A percentile compares a stretch with the other conserved stretches of the same genome.
Conservation (phyloP, 2,888 invertebrate species). For the Sesia bembeciformis region DNA sequence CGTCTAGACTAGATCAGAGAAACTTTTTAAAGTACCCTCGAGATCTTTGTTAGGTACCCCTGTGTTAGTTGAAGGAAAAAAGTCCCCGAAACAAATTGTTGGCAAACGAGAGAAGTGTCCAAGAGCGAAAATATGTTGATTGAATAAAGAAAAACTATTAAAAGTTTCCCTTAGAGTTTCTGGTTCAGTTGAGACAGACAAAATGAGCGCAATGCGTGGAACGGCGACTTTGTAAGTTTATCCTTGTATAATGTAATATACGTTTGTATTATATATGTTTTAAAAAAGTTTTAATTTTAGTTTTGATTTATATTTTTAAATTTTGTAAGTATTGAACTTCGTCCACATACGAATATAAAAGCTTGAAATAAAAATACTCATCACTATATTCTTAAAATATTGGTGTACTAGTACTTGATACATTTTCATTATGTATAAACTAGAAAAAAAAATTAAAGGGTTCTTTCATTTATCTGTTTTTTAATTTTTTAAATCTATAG, state of each 20-base stretch:
- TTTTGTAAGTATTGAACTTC: too few relatives aligned
- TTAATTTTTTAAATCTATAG: too few relatives aligned
- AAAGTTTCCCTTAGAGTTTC: slow-evolving; percentile 58
- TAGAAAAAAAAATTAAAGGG: too few relatives aligned
- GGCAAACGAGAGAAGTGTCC: slow-evolving; percentile 67
- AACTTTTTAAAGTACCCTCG: slow-evolving; percentile 50
- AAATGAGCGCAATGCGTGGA: slow-evolving; percentile 43
- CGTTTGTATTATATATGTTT: too few relatives aligned
- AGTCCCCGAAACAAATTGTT: slow-evolving; percentile 66
- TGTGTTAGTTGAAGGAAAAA: slow-evolving; percentile 49
- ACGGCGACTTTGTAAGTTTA: slow-evolving; percentile 17
- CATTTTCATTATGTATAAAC: too few relatives aligned
- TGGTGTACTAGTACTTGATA: too few relatives aligned
- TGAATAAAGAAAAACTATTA: slow-evolving; percentile 73
- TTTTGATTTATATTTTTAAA: too few relatives aligned
- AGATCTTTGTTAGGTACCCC: slow-evolving; percentile 51
- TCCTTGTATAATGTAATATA: neutral
- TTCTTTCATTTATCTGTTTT: too few relatives aligned
- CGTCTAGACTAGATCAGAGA: slow-evolving; percentile 47
- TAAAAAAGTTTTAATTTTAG: too few relatives aligned
- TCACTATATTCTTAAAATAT: too few relatives aligned
- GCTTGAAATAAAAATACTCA: too few relatives aligned
- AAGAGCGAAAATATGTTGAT: slow-evolving; percentile 71
- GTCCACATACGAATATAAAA: too few relatives aligned
- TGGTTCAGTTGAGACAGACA: slow-evolving; percentile 48